These are phyloP conservation scores for Drosophila sordidula DNA, from an alignment of 2,888 invertebrate species.

Conservation along the genomic window DNA sequence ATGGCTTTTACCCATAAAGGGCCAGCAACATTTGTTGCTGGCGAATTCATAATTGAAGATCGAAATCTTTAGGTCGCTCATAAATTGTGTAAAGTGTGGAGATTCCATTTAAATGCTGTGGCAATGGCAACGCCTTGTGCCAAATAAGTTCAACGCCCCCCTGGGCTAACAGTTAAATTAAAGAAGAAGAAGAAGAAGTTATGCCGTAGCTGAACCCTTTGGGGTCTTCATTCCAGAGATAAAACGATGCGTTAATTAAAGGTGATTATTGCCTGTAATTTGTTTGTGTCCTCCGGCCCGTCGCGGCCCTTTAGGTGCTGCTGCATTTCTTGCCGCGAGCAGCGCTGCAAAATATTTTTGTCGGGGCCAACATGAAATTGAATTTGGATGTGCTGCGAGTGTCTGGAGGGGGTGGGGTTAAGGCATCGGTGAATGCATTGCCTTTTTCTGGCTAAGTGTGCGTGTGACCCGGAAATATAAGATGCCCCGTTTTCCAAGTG, in stretches of 20 bases:
- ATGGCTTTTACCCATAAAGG: constrained; percentile 29
- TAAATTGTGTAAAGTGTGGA: constrained; percentile 57
- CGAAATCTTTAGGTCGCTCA: constrained; percentile 53
- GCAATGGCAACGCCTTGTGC: constrained; percentile 60
- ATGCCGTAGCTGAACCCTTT: constrained; percentile 29
- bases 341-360: constrained; percentile 64
- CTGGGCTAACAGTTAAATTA: constrained; percentile 27
- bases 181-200: neutral
- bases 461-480: constrained; percentile 67
- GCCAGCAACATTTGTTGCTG: constrained; percentile 27
- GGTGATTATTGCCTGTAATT: constrained; percentile 74
- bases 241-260: constrained; percentile 76
- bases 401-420: constrained; percentile 5
- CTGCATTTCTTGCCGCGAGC: constrained; percentile 44
- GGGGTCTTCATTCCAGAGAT: constrained; percentile 44
- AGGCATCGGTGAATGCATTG: constrained; percentile 27
- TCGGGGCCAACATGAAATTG: constrained; percentile 57
- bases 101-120: constrained; percentile 61
- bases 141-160: constrained; percentile 69
- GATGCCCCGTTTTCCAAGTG: constrained; percentile 39
- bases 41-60: constrained; percentile 68
- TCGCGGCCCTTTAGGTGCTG: constrained; percentile 58
- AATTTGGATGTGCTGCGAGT: constrained; percentile 19
- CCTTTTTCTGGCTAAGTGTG: constrained; percentile 45
- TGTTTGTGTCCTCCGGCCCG: constrained; percentile 66